Conservation (phyloP, 2,888 invertebrate genomes). For the Cremastobaeus sp. region DNA sequence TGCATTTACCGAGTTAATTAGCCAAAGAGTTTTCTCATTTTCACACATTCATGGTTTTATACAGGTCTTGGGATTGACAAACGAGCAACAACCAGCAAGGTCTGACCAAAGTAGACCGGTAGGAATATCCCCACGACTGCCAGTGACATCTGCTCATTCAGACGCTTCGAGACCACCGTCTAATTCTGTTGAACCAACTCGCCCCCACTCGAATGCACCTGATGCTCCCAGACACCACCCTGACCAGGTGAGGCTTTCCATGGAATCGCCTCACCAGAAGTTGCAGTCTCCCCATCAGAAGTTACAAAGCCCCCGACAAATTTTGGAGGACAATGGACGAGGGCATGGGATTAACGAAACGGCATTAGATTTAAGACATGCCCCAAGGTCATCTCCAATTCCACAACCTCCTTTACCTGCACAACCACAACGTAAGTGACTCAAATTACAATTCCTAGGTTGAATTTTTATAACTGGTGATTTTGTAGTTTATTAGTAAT, state of each 20-base stretch:
- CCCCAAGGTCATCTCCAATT: slow-evolving; percentile 73
- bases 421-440: slow-evolving; percentile 41
- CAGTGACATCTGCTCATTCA: slow-evolving; percentile 68
- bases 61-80: slow-evolving; percentile 88
- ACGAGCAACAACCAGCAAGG: slow-evolving; percentile 77
- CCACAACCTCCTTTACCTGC: slow-evolving; percentile 42
- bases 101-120: slow-evolving; percentile 64
- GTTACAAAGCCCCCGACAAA: slow-evolving; percentile 73
- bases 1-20: not conserved
- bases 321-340: slow-evolving; percentile 69
- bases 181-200: slow-evolving; percentile 72
- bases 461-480: not conserved
- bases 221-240: slow-evolving; percentile 70
- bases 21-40: not conserved
- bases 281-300: slow-evolving; percentile 74
- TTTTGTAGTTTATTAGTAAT: too few species aligned
- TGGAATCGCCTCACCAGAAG: slow-evolving; percentile 75
- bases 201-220: slow-evolving; percentile 71
- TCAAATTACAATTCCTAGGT: not conserved
- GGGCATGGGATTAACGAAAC: slow-evolving; percentile 61
- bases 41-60: too few species aligned
- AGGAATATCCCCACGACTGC: slow-evolving; percentile 74
- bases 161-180: slow-evolving; percentile 73
- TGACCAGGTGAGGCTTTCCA: slow-evolving; percentile 73
- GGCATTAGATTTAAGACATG: slow-evolving; percentile 74